Evolutionary conservation across 2,113 vertebrate species (phyloP).

Genomic region (Pseudois nayaur): DNA sequence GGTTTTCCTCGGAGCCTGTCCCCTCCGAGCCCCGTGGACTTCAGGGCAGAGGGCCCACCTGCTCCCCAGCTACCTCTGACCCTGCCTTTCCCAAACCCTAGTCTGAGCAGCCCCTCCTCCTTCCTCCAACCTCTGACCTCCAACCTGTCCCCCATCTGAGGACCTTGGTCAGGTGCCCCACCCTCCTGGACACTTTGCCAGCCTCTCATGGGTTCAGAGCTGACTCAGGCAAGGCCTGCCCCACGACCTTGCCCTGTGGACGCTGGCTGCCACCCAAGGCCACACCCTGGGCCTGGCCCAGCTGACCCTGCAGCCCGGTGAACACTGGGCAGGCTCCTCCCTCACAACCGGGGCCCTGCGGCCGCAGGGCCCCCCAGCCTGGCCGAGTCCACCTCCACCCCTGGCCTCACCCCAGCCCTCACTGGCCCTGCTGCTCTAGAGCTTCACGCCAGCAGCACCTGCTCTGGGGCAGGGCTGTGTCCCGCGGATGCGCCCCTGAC

Average conservation of each 20-base stretch:
- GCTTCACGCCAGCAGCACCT: neutral
- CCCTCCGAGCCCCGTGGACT: neutral
- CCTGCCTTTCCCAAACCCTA: neutral
- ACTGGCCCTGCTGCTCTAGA: neutral
- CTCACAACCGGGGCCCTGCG: no score
- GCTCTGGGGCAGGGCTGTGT: neutral
- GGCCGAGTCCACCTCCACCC: rapidly evolving
- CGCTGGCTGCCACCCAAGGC: neutral
- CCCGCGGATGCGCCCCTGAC: no score
- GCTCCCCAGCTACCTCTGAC: neutral
- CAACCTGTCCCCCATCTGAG: neutral
- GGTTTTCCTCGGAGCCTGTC: neutral
- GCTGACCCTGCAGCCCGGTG: neutral
- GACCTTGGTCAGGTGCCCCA: neutral
- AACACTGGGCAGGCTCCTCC: neutral
- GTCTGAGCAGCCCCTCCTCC: neutral
- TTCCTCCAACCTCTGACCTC: neutral
- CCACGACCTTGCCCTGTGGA: neutral
- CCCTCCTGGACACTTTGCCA: neutral
- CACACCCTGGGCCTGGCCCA: neutral
- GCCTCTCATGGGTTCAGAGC: neutral
- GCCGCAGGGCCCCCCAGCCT: no score
- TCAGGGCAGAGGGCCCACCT: neutral
- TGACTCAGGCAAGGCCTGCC: neutral
- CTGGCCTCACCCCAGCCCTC: neutral